phyloP scores from a whole-genome alignment of 1,140 invertebrate species.

The Euwallacea similis region DNA sequence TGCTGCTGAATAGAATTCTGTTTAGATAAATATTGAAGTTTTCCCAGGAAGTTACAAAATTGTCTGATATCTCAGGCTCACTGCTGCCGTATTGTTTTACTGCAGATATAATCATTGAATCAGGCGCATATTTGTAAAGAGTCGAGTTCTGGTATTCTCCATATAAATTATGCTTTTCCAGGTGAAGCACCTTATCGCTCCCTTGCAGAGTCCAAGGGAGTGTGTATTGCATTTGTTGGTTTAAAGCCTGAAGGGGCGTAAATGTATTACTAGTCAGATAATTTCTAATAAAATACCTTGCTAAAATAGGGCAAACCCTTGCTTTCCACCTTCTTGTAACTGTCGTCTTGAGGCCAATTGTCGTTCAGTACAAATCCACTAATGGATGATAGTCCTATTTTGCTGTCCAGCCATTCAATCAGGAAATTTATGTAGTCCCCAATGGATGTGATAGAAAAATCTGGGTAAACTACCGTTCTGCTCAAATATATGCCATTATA shows the following conservation, averaged over 20 bases:
- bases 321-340: conserved; percentile 37
- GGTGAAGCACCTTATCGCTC: conserved; percentile 30
- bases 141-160: conserved; percentile 30
- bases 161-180: conserved; percentile 46
- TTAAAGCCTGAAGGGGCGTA: neutral
- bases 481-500: conserved; percentile 42
- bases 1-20: conserved; percentile 39
- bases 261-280: neutral
- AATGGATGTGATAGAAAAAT: conserved; percentile 42
- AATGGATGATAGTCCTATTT: conserved; percentile 19
- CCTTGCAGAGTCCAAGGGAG: conserved; percentile 44
- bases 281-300: conserved; percentile 39
- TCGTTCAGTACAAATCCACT: conserved; percentile 47
- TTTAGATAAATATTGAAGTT: conserved; percentile 45
- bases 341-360: conserved; percentile 51
- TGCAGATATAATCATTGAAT: conserved; percentile 36
- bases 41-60: conserved; percentile 45
- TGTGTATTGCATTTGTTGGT: conserved; percentile 40
- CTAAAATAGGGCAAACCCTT: conserved; percentile 44
- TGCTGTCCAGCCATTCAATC: conserved; percentile 34
- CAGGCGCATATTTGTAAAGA: conserved; percentile 29
- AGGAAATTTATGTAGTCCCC: conserved; percentile 35
- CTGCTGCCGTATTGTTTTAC: conserved; percentile 30
- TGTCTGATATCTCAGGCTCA: conserved; percentile 32
- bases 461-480: conserved; percentile 46